Conservation (phyloP, 1,140 invertebrate species). For the Aphaenogaster ashmeadi region DNA sequence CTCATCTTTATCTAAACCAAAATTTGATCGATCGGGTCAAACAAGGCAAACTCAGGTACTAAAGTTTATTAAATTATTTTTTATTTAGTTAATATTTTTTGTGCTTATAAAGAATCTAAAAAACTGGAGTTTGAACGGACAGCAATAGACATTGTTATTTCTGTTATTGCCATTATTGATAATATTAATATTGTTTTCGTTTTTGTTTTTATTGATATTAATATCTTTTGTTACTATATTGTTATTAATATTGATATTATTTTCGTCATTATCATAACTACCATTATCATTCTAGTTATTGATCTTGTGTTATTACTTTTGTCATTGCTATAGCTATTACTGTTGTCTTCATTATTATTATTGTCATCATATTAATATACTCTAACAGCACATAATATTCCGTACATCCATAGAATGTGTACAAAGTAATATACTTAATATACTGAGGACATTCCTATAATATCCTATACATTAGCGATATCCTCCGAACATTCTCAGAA, state of each 20-base stretch:
- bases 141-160: not conserved
- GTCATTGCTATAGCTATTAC: too few relatives aligned
- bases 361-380: too few relatives aligned
- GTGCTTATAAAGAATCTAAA: not conserved
- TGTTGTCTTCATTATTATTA: not conserved
- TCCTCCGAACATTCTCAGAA: too few relatives aligned
- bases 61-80: slow-evolving; percentile 1
- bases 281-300: not conserved
- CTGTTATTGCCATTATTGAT: not conserved
- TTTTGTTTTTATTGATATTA: too few relatives aligned
- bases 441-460: too few relatives aligned
- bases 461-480: too few relatives aligned
- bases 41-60: slow-evolving; percentile 29
- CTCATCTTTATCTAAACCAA: slow-evolving; percentile 77
- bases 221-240: not conserved
- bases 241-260: too few relatives aligned
- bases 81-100: not conserved
- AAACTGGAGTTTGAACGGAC: not conserved
- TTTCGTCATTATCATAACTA: not conserved
- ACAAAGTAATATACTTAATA: too few relatives aligned
- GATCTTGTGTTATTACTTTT: not conserved
- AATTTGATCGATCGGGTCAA: slow-evolving; percentile 76
- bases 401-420: too few relatives aligned
- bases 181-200: too few relatives aligned
- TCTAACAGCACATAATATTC: too few relatives aligned